Conservation (phyloP, 2,797 vertebrate genomes). For the Taeniopygia guttata region DNA sequence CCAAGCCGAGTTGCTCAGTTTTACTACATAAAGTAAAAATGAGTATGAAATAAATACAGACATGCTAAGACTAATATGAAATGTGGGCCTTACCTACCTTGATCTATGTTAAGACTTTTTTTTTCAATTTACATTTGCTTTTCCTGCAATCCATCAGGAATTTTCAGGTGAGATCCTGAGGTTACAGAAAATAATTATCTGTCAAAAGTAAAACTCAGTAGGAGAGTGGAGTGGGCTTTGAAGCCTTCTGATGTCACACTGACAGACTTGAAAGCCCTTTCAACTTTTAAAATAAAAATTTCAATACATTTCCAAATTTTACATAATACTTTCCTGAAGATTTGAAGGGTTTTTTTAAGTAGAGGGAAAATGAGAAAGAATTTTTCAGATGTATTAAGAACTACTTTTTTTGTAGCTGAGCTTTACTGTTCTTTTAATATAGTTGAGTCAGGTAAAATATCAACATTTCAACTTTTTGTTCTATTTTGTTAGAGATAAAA, state of each 20-base stretch:
- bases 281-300: conserved; percentile 9
- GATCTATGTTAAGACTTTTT: background rate
- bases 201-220: background rate
- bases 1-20: background rate
- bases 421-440: conserved; percentile 1
- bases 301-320: background rate
- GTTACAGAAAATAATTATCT: conserved; percentile 16
- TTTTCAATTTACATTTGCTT: background rate
- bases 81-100: background rate
- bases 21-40: background rate
- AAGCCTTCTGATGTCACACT: background rate
- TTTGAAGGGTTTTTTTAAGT: background rate
- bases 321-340: background rate
- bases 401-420: background rate
- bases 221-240: background rate
- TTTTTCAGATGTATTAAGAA: background rate
- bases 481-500: background rate
- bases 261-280: background rate
- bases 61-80: background rate
- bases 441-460: conserved; percentile 13
- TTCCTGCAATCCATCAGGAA: background rate
- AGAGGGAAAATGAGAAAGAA: background rate
- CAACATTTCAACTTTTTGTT: conserved; percentile 39
- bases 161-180: background rate
- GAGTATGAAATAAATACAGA: background rate